These are phyloP conservation scores for Apotomis capreana DNA, from an alignment of 2,888 invertebrate species.

Conservation along the genomic window DNA sequence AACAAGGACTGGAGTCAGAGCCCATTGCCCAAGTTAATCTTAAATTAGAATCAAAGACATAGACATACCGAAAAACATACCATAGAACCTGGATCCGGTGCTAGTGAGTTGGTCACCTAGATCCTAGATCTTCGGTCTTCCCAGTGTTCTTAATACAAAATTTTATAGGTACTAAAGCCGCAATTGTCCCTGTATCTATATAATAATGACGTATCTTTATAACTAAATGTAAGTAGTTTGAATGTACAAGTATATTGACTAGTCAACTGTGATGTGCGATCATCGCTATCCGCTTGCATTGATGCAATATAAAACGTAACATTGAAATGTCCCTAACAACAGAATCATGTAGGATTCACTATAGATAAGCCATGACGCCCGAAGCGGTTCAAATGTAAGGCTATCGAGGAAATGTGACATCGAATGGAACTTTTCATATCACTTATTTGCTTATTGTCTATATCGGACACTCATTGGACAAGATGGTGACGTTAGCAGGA, in stretches of 20 bases:
- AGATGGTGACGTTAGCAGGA: not conserved
- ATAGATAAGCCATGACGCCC: conserved; percentile 22
- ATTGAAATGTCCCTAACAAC: conserved; percentile 27
- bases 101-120: too few relatives aligned
- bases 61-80: too few relatives aligned
- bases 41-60: too few relatives aligned
- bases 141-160: too few relatives aligned
- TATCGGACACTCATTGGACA: not conserved
- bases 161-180: too few relatives aligned
- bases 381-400: conserved; percentile 49
- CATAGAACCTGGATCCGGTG: too few relatives aligned
- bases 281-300: conserved; percentile 17
- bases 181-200: too few relatives aligned
- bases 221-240: not conserved
- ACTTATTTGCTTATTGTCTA: not conserved
- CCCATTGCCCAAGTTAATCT: too few relatives aligned
- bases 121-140: too few relatives aligned
- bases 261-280: not conserved
- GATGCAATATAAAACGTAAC: conserved; percentile 15
- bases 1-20: not conserved
- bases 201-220: too few relatives aligned
- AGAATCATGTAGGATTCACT: not conserved
- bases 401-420: conserved; percentile 57
- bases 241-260: not conserved
- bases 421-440: conserved; percentile 55